Evolutionary conservation across 2,888 invertebrate genomes (phyloP).

Genomic region (Polymixis flavicincta): DNA sequence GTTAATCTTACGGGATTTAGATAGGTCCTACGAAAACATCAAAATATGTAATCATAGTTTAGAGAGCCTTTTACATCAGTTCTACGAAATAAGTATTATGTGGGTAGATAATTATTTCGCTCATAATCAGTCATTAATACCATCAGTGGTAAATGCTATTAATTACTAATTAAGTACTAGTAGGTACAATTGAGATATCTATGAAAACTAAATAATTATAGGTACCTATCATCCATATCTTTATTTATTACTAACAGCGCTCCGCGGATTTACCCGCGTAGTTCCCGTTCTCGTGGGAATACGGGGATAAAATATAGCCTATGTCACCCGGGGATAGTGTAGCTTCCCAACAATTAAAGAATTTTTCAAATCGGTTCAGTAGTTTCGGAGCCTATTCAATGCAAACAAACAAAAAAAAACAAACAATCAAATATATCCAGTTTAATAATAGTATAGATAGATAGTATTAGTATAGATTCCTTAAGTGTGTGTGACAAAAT

Average conservation of each 20-base stretch:
- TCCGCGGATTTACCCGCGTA: no score
- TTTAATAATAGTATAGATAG: no score
- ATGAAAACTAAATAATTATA: neutral
- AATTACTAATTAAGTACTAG: neutral
- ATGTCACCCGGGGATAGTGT: no score
- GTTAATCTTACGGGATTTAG: slow-evolving; percentile 6
- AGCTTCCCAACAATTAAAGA: no score
- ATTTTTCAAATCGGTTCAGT: no score
- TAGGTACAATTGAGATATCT: neutral
- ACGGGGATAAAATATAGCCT: no score
- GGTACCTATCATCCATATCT: neutral
- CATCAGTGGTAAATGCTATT: neutral
- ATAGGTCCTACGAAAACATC: neutral
- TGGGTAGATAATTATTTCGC: neutral
- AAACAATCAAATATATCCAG: no score
- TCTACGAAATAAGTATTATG: neutral
- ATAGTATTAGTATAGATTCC: no score
- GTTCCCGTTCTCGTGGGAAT: no score
- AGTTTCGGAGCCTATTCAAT: no score
- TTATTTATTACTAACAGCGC: neutral
- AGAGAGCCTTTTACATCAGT: neutral
- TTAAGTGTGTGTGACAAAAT: neutral
- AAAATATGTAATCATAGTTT: neutral
- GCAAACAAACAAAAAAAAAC: no score
- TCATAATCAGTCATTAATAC: neutral